phyloP scores from a whole-genome alignment of 2,113 vertebrate genomes.

The human region DNA sequence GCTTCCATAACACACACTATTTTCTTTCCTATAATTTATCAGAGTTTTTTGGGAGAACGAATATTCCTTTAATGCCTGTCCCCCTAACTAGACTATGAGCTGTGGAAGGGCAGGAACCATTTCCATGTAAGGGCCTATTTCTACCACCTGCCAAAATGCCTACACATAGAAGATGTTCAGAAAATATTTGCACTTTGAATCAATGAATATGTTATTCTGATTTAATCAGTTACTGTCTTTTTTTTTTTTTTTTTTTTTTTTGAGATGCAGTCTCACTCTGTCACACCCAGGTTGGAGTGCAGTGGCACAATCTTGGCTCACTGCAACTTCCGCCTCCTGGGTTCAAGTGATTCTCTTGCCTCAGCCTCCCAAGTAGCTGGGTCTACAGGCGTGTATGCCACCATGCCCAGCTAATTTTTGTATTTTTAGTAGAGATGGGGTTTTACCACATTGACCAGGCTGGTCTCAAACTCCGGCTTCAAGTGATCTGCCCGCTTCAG shows the following conservation, averaged over 20 bases:
- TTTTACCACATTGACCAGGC: too few relatives aligned
- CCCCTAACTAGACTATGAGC: background rate
- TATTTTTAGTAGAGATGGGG: too few relatives aligned
- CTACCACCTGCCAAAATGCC: background rate
- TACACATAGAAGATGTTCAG: background rate
- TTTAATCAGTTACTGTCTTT: background rate
- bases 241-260: background rate
- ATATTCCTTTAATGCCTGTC: slow-evolving; percentile 7
- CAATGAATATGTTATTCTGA: background rate
- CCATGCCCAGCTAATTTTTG: too few relatives aligned
- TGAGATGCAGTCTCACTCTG: background rate
- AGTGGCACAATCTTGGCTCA: too few relatives aligned
- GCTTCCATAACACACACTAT: background rate
- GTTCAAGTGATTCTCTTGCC: too few relatives aligned
- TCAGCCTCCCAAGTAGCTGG: too few relatives aligned
- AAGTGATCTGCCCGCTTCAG: too few relatives aligned
- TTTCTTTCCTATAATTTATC: background rate
- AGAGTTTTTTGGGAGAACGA: background rate
- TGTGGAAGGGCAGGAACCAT: background rate
- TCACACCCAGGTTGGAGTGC: too few relatives aligned
- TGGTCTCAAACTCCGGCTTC: too few relatives aligned
- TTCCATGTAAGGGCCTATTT: background rate
- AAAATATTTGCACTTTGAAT: background rate
- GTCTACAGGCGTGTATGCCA: too few relatives aligned
- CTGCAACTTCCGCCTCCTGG: too few relatives aligned